phyloP scores from a whole-genome alignment of 2,113 vertebrate genomes.

The Prunella himalayana region DNA sequence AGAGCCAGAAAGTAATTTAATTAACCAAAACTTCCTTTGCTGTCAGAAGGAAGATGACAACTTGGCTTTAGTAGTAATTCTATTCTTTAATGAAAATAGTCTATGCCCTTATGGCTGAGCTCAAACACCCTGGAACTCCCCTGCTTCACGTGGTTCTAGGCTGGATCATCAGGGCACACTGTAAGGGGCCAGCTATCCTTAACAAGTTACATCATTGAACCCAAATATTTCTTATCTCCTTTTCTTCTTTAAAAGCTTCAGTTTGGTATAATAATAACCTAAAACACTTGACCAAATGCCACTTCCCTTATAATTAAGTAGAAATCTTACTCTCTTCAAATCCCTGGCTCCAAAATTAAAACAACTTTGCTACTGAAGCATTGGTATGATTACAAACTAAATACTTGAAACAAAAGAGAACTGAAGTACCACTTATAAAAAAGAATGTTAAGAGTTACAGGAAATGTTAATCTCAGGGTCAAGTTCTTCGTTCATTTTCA shows the following conservation, averaged over 20 bases:
- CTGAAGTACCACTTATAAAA: not conserved
- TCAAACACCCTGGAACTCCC: not conserved
- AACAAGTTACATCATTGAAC: not conserved
- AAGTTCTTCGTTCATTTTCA: not conserved
- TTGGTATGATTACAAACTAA: not conserved
- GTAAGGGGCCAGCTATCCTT: not conserved
- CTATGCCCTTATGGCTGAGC: not conserved
- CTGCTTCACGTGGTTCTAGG: accelerated
- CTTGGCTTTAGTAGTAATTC: not conserved
- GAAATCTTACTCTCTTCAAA: not conserved
- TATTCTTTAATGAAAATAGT: not conserved
- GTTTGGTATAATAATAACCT: not conserved
- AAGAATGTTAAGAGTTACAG: not conserved
- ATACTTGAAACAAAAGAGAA: not conserved
- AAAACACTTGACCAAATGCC: not conserved
- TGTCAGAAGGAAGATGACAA: not conserved
- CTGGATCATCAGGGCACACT: not conserved
- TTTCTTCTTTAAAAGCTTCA: not conserved
- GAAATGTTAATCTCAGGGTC: not conserved
- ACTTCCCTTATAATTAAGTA: not conserved
- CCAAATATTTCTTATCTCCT: not conserved
- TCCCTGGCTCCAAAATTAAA: not conserved
- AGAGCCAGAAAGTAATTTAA: not conserved
- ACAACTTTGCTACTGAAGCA: not conserved
- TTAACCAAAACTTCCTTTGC: not conserved